These are phyloP conservation scores for Micromesistius poutassou DNA, from an alignment of 2,797 vertebrate species.

Conservation along the genomic window DNA sequence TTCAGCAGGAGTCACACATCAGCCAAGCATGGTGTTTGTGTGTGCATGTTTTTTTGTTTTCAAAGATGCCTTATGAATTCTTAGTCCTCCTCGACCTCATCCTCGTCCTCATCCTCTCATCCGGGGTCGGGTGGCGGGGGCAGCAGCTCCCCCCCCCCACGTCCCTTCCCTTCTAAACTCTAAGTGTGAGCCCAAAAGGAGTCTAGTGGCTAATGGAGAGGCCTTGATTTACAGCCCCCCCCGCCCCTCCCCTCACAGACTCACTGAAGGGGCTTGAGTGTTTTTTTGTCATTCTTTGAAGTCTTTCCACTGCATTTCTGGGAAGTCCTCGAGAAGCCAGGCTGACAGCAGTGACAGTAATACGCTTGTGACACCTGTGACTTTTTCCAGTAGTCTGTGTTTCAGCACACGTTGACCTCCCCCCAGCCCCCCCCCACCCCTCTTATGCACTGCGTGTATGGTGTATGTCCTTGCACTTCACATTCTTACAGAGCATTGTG, in stretches of 20 bases:
- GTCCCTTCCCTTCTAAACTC: neutral
- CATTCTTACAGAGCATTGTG: too few relatives aligned
- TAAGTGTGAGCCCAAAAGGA: constrained; percentile 34
- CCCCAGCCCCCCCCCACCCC: neutral
- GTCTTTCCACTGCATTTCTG: constrained; percentile 69
- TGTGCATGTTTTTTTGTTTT: neutral
- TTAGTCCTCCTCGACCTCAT: too few relatives aligned
- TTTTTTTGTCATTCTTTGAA: constrained; percentile 65
- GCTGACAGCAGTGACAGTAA: constrained; percentile 69
- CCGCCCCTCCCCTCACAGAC: constrained; percentile 32
- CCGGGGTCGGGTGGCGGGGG: too few relatives aligned
- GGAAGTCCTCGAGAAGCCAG: constrained; percentile 64
- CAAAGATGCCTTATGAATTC: neutral
- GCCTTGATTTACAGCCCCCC: constrained; percentile 43
- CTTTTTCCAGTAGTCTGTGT: constrained; percentile 68
- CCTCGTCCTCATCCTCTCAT: too few relatives aligned
- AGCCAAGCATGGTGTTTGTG: neutral
- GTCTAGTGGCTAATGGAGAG: constrained; percentile 39
- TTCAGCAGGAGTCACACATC: neutral
- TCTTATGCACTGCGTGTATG: too few relatives aligned
- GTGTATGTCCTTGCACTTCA: too few relatives aligned
- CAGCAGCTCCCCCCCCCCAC: too few relatives aligned
- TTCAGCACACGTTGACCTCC: constrained; percentile 62
- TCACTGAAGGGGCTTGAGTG: constrained; percentile 40
- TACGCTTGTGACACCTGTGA: constrained; percentile 68